Evolutionary conservation across 1,140 invertebrate species (phyloP).

Genomic region (Helicoverpa armigera): DNA sequence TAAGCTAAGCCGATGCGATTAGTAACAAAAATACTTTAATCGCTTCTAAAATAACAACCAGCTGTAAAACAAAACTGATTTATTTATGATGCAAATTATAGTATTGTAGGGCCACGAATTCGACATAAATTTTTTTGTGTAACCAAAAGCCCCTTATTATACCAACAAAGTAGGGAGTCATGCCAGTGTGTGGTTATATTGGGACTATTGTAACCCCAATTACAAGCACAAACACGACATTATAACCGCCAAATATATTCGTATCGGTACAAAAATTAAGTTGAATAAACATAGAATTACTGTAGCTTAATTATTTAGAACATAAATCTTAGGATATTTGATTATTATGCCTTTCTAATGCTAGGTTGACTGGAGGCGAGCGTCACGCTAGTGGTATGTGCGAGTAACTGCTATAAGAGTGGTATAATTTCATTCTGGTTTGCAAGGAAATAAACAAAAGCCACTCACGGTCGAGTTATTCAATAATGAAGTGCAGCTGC

Average conservation of each 20-base stretch:
- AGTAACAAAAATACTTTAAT: conserved; percentile 16
- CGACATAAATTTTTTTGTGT: not conserved
- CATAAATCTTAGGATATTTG: conserved; percentile 75
- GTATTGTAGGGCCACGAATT: not conserved
- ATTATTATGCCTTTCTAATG: conserved; percentile 75
- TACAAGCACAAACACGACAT: conserved; percentile 37
- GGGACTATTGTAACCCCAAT: conserved; percentile 32
- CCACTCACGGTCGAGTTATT: conserved; percentile 22
- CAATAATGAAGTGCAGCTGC: conserved; percentile 26
- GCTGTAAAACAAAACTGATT: not conserved
- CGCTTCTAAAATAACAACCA: conserved; percentile 6
- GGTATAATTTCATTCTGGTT: conserved; percentile 49
- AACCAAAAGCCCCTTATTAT: conserved; percentile 27
- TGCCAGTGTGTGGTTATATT: conserved; percentile 11
- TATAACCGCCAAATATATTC: conserved; percentile 35
- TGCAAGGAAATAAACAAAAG: conserved; percentile 54
- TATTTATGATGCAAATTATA: not conserved
- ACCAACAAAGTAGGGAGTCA: conserved; percentile 12
- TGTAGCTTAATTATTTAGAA: conserved; percentile 69
- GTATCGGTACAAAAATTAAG: conserved; percentile 24
- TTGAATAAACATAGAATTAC: conserved; percentile 53
- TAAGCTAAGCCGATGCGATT: conserved; percentile 46
- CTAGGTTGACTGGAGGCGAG: conserved; percentile 64
- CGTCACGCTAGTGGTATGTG: conserved; percentile 65
- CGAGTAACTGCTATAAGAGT: not conserved